Base-by-base conservation (phyloP, 2,797 vertebrate species). In the Cirrhinus molitorella region DNA sequence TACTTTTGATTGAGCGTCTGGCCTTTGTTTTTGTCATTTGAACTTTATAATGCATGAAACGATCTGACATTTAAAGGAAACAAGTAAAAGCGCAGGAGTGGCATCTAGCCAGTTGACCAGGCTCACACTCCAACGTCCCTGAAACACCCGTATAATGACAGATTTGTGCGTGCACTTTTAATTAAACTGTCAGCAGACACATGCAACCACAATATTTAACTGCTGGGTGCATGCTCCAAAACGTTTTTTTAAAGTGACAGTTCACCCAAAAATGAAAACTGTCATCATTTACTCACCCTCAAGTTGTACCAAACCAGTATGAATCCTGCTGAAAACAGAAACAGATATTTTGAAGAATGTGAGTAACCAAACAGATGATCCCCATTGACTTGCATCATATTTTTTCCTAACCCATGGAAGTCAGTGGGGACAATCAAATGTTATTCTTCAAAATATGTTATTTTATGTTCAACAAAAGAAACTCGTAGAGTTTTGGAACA, bases 141-240 rank as follows among this genome's bases (percentile, higher is more conserved):
- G 25, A 63, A 72, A 73, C 68, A 73, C 68, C 68, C 57, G 40
- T 61, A 23, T 23, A 45, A 63, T 73, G 79, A 81, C 68, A 51
- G 68, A 81, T 63, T 63, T 49, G 43, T 77, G 74, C 23, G 9
- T 45, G 16, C 23, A 19, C 57, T 61, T 77, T 77, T 63, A 77
- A 63, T 47, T 72, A 45, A 34, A 59, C 67, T 19, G 45, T 3
- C 28, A 34, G 28, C 28, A 34, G 28, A 37, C 55, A 72, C 40
- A 19, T 14, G 12, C 40, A 16, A 45, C 23, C 5, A 66, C 45
- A 43, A 21, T 59, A 71, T 59, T 57, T 53, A 70, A 43, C 23
- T 6, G 40, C 2, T 19, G 34, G 12, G 10, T n/a, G 3, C 25
- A 21, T 2, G 34, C 13, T 67, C 11, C 21, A 66, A 12, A 37